phyloP scores from a whole-genome alignment of 2,797 vertebrate genomes.

The Leptoclinus maculatus region DNA sequence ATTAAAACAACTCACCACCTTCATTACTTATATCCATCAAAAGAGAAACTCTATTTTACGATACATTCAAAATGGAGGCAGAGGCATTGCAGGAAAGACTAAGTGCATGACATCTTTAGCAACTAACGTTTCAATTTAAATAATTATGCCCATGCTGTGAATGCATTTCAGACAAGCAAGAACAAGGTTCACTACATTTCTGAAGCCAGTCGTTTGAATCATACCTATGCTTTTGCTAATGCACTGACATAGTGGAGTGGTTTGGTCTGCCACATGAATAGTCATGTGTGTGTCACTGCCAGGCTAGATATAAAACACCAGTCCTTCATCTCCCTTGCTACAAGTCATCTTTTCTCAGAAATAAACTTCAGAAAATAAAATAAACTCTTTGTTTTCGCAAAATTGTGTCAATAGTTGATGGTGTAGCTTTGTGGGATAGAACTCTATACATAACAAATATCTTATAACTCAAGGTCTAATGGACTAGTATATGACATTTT shows the following conservation, averaged over 20 bases:
- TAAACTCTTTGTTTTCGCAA: background rate
- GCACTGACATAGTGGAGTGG: background rate
- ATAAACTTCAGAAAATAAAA: background rate
- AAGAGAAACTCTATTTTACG: conserved; percentile 5
- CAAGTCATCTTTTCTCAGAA: background rate
- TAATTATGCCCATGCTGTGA: background rate
- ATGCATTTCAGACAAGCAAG: conserved; percentile 19
- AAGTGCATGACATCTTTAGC: background rate
- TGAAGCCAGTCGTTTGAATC: conserved; percentile 6
- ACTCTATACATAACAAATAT: background rate
- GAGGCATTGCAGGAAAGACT: conserved; percentile 7
- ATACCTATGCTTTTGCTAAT: conserved; percentile 2
- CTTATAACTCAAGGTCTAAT: background rate
- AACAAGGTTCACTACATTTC: background rate
- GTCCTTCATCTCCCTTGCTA: background rate
- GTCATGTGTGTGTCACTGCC: background rate
- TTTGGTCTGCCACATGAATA: background rate
- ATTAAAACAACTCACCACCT: conserved; percentile 49
- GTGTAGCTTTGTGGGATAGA: background rate
- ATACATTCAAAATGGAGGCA: conserved; percentile 14
- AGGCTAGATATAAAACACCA: conserved; percentile 5
- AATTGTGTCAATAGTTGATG: background rate
- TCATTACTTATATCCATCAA: conserved; percentile 30
- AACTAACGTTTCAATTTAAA: conserved; percentile 1
- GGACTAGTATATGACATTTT: background rate